Conservation (phyloP, 2,888 invertebrate species). For the Argyra leucocephala region DNA sequence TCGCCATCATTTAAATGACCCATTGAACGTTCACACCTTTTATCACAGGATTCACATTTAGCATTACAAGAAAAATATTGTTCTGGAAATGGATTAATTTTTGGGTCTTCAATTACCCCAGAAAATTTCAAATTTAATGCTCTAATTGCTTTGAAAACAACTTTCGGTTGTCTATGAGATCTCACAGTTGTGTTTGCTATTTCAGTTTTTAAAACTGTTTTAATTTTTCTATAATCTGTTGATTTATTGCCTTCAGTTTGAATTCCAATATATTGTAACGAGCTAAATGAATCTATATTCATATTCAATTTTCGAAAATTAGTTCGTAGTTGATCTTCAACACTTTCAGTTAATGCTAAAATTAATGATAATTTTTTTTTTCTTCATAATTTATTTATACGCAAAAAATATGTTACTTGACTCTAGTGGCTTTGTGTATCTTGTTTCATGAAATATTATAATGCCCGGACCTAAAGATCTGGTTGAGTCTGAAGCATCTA, state of each 20-base stretch:
- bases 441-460: constrained; percentile 71
- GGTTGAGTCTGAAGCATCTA: constrained; percentile 33
- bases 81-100: constrained; percentile 61
- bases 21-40: constrained; percentile 56
- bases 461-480: constrained; percentile 62
- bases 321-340: constrained; percentile 53
- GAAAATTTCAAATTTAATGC: constrained; percentile 68
- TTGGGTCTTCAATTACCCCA: constrained; percentile 53
- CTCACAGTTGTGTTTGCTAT: constrained; percentile 61
- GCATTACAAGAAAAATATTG: constrained; percentile 69
- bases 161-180: constrained; percentile 55
- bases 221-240: constrained; percentile 55
- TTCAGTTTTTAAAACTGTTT: constrained; percentile 50
- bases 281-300: constrained; percentile 62
- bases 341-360: constrained; percentile 49
- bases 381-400: constrained; percentile 10
- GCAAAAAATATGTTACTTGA: constrained; percentile 41
- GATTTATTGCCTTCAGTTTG: constrained; percentile 44
- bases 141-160: constrained; percentile 59
- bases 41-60: constrained; percentile 59
- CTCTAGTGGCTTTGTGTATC: constrained; percentile 56
- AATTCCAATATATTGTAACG: constrained; percentile 58
- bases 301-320: constrained; percentile 54
- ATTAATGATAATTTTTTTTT: constrained; percentile 20
- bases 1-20: constrained; percentile 55